Conservation (phyloP, 2,888 invertebrate genomes). For the Acleris holmiana region DNA sequence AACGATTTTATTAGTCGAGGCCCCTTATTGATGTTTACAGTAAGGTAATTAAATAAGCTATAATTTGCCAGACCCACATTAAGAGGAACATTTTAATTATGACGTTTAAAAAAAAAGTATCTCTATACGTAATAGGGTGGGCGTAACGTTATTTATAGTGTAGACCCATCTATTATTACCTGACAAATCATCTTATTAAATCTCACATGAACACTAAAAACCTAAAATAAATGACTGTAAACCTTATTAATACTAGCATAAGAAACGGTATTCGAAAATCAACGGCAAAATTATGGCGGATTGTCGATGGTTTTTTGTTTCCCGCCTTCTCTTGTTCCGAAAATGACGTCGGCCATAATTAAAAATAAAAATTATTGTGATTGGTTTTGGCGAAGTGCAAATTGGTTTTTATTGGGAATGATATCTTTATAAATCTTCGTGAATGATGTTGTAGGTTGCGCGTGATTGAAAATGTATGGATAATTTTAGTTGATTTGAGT, state of each 20-base stretch:
- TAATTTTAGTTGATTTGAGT: too few relatives aligned
- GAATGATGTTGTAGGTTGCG: not conserved
- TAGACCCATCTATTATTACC: constrained; percentile 61
- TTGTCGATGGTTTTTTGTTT: constrained; percentile 43
- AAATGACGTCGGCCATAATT: constrained; percentile 67
- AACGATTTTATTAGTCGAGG: not conserved
- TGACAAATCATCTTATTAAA: constrained; percentile 74
- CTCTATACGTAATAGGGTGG: constrained; percentile 53
- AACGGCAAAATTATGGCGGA: constrained; percentile 6
- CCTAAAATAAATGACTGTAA: constrained; percentile 21
- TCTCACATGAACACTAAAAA: constrained; percentile 34
- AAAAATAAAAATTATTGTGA: constrained; percentile 81
- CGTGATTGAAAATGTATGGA: not conserved
- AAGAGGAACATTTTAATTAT: constrained; percentile 36
- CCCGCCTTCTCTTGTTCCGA: constrained; percentile 46
- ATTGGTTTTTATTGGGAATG: constrained; percentile 61
- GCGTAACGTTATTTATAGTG: constrained; percentile 50
- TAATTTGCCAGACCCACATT: constrained; percentile 14
- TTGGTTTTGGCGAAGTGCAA: constrained; percentile 81
- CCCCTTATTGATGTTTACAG: not conserved
- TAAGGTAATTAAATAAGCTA: constrained; percentile 8
- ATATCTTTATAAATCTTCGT: constrained; percentile 32
- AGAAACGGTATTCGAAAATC: not conserved
- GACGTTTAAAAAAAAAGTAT: constrained; percentile 48
- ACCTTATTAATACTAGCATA: not conserved